Percentiles rank a stretch among this genome's conserved stretches.
Evolutionary conservation across 2,888 invertebrate genomes (phyloP).

Genomic region (Caenorhabditis uteleia): DNA sequence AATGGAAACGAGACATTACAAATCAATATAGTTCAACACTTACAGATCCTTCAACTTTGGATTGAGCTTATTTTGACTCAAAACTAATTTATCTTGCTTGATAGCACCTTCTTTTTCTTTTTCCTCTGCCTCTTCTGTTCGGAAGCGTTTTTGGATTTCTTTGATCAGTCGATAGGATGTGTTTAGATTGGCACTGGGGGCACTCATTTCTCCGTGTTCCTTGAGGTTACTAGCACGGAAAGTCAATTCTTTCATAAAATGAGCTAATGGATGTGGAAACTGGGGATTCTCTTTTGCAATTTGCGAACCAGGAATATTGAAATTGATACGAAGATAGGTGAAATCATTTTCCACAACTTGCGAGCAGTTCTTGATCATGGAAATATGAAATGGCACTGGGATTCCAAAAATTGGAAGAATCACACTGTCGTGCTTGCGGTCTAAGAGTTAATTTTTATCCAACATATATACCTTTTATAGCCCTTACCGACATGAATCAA

Average conservation of each 20-base stretch:
- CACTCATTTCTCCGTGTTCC: slow-evolving; percentile 81
- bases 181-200: slow-evolving; percentile 92
- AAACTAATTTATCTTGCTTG: slow-evolving; percentile 92
- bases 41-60: slow-evolving; percentile 78
- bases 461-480: not conserved
- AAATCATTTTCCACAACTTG: slow-evolving; percentile 98
- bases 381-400: slow-evolving; percentile 96
- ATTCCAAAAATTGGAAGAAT: slow-evolving; percentile 92
- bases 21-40: slow-evolving; percentile 3
- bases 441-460: slow-evolving; percentile 72
- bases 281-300: slow-evolving; percentile 87
- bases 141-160: slow-evolving; percentile 95
- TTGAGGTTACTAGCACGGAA: slow-evolving; percentile 44
- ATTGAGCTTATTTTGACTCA: slow-evolving; percentile 85
- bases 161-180: slow-evolving; percentile 97
- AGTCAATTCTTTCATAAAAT: slow-evolving; percentile 92
- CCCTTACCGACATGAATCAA: slow-evolving; percentile 90
- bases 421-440: slow-evolving; percentile 95
- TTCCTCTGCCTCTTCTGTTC: slow-evolving; percentile 94
- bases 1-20: slow-evolving; percentile 74
- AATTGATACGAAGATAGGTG: slow-evolving; percentile 94
- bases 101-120: slow-evolving; percentile 96
- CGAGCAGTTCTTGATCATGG: slow-evolving; percentile 95
- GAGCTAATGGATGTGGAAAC: slow-evolving; percentile 92
- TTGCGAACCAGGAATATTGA: slow-evolving; percentile 94